Evolutionary conservation across 2,113 vertebrate species (phyloP).

Genomic region (Tringa solitaria): DNA sequence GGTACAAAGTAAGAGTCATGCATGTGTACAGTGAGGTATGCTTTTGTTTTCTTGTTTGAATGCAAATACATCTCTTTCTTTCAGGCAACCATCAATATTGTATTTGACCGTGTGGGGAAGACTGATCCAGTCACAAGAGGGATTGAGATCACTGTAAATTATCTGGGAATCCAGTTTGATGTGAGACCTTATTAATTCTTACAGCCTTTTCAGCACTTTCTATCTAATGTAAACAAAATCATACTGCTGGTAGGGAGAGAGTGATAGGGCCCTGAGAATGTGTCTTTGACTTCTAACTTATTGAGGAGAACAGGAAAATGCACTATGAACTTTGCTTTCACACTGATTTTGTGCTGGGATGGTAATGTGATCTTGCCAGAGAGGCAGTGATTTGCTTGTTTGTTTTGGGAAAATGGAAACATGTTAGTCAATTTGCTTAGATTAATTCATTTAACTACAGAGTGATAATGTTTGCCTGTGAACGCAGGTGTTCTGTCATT

Average conservation of each 20-base stretch:
- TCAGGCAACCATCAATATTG: conserved; percentile 98
- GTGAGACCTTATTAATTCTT: conserved; percentile 75
- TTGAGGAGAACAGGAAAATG: not conserved
- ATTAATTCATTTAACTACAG: not conserved
- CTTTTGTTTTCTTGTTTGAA: not conserved
- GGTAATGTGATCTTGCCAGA: not conserved
- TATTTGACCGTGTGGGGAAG: conserved; percentile 97
- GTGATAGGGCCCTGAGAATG: not conserved
- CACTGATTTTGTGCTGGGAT: not conserved
- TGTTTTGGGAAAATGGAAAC: not conserved
- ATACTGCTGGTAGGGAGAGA: not conserved
- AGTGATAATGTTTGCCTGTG: not conserved
- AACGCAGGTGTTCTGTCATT: not conserved
- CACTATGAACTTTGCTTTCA: not conserved
- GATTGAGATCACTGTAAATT: conserved; percentile 99
- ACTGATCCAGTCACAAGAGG: conserved; percentile 98
- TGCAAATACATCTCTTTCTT: conserved; percentile 3
- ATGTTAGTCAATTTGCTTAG: not conserved
- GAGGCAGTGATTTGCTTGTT: not conserved
- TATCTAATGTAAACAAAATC: not conserved
- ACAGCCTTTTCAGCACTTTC: not conserved
- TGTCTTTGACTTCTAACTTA: not conserved
- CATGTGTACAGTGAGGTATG: not conserved
- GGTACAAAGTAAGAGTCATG: not conserved
- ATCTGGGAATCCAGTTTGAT: conserved; percentile 97